phyloP scores from a whole-genome alignment of 2,113 vertebrate genomes.

The Gymnarchus niloticus region DNA sequence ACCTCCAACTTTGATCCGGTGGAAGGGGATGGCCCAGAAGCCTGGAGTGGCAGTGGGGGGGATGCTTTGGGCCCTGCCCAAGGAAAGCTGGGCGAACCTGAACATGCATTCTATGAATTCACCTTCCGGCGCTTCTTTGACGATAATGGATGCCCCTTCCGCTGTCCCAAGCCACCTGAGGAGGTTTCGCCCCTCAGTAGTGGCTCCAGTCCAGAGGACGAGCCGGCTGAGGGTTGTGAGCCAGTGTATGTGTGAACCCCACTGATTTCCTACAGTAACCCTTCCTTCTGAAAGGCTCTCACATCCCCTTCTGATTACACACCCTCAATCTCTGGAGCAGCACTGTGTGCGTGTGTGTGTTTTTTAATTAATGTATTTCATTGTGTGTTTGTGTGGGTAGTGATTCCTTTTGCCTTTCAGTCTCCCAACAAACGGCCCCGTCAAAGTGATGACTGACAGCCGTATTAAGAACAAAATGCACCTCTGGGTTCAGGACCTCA shows the following conservation, averaged over 20 bases:
- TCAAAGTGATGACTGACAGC: too few relatives aligned
- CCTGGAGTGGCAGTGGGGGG: conserved; percentile 82
- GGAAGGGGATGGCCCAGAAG: conserved; percentile 80
- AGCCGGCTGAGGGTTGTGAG: conserved; percentile 78
- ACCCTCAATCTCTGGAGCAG: conserved; percentile 4
- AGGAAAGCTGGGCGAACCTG: conserved; percentile 73
- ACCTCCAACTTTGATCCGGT: conserved; percentile 99
- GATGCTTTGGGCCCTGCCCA: conserved; percentile 73
- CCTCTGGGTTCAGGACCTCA: not conserved
- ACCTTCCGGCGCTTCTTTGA: conserved; percentile 98
- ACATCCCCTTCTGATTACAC: not conserved
- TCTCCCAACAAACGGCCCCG: too few relatives aligned
- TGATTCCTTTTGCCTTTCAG: not conserved
- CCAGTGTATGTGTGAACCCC: conserved; percentile 83
- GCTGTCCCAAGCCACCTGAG: conserved; percentile 85
- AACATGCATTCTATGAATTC: conserved; percentile 97
- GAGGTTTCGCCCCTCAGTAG: conserved; percentile 34
- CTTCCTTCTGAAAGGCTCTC: conserved; percentile 3
- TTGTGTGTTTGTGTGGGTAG: conserved; percentile 12
- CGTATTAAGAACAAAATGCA: not conserved
- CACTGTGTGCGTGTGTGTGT: conserved; percentile 22
- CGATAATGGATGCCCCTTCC: conserved; percentile 90
- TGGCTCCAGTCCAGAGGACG: conserved; percentile 46
- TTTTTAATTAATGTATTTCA: conserved; percentile 26
- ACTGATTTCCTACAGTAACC: not conserved